Conservation (phyloP, 2,113 vertebrate genomes). For the Labeo rohita region DNA sequence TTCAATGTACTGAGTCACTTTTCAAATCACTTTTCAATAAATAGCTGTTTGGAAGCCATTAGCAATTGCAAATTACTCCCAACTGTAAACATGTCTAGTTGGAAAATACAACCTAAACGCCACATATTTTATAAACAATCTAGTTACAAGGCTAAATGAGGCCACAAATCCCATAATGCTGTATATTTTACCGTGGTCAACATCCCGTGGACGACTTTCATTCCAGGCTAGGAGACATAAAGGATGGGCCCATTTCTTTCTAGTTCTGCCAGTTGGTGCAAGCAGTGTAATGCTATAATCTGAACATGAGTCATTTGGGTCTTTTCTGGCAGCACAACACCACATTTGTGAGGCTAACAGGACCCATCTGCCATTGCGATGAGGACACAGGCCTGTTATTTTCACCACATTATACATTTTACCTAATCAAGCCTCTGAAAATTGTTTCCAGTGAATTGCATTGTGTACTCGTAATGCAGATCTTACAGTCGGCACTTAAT, state of each 20-base stretch:
- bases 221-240: not conserved
- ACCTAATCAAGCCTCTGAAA: not conserved
- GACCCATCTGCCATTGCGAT: slow-evolving; percentile 62
- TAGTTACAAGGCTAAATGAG: slow-evolving; percentile 13
- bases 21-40: not conserved
- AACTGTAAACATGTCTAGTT: slow-evolving; percentile 1
- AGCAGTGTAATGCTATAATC: slow-evolving; percentile 50
- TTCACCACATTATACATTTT: slow-evolving; percentile 8
- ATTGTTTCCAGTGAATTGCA: slow-evolving; percentile 1
- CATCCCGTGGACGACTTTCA: slow-evolving; percentile 4
- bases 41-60: not conserved
- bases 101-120: not conserved
- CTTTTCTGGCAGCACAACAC: slow-evolving; percentile 56
- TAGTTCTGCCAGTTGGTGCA: slow-evolving; percentile 51
- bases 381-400: slow-evolving; percentile 29
- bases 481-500: not conserved
- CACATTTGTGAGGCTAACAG: slow-evolving; percentile 53
- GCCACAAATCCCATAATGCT: slow-evolving; percentile 36
- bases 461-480: not conserved
- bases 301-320: slow-evolving; percentile 64
- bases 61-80: not conserved
- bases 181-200: slow-evolving; percentile 20
- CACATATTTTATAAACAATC: slow-evolving; percentile 1
- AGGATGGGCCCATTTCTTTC: slow-evolving; percentile 12
- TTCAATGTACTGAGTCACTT: not conserved